Evolutionary conservation across 2,797 vertebrate genomes (phyloP), one percentile per base, ranked within the genome.

Genomic region (Oryzias sinensis): DNA sequence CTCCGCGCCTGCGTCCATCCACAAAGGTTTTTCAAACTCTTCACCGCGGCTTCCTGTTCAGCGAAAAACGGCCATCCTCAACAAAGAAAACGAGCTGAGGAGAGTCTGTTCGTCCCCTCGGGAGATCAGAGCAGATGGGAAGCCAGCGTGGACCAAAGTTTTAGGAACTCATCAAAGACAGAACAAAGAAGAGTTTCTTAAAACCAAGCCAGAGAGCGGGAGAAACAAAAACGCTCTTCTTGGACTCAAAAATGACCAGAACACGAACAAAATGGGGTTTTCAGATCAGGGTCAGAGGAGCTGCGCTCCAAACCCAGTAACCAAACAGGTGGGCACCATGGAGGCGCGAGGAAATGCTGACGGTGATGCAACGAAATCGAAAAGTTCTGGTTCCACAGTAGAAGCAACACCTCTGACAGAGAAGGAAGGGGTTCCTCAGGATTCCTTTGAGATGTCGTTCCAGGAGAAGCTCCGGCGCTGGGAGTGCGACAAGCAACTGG

Each of bases 361-460:
- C 5, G 18, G 14, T 0, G 17, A 47, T n/a, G 24, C 37, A 2
- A 11, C 42, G 3, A 14, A 11, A 17, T 61, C 69, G 15, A 70
- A 43, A 18, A 44, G 7, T 2, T 11, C 16, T 6, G 16, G 22
- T 14, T 54, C 62, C 29, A 24, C 37, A 53, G 45, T 17, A 8
- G 20, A 61, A 49, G 54, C 29, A 43, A 40, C 20, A 47, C 27
- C 17, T 0, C 15, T 4, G 2, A 15, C 52, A 4, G 56, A 6
- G 22, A 51, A 6, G 40, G 18, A 3, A 53, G 51, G 15, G 41
- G 58, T 27, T 56, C 57, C 74, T 8, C 91, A 86, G 52, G 82
- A 91, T 14, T 93, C 93, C 49, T 93, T 95, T 60, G 94, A 97
- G 46, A 16, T 89, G 79, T 96, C 95, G 43, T 93, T 96, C 77